These are phyloP conservation scores for Gobionotothen gibberifrons DNA, from an alignment of 2,797 vertebrate species.

Conservation along the genomic window DNA sequence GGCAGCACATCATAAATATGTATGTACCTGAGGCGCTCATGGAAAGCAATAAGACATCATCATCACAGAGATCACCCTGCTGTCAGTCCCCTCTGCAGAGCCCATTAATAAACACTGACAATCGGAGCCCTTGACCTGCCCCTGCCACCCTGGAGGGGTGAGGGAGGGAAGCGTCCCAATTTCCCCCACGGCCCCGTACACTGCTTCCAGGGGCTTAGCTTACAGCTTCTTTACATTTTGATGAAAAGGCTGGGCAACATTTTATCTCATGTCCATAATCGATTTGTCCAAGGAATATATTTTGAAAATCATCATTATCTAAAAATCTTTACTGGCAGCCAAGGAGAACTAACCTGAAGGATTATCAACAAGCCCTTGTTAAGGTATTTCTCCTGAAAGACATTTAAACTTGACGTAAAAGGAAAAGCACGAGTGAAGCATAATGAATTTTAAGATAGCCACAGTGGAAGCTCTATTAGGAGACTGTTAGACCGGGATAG, in stretches of 20 bases:
- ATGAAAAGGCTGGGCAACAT: slow-evolving; percentile 13
- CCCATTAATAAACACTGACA: slow-evolving; percentile 84
- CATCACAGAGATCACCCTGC: slow-evolving; percentile 80
- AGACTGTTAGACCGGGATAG: slow-evolving; percentile 3
- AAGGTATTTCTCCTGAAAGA: neutral
- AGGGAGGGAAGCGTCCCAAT: slow-evolving; percentile 28
- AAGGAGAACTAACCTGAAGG: neutral
- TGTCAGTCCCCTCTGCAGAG: slow-evolving; percentile 75
- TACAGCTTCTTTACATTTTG: slow-evolving; percentile 41
- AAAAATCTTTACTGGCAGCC: slow-evolving; percentile 11
- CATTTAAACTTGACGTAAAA: neutral
- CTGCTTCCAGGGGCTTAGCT: slow-evolving; percentile 22
- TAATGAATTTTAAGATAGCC: neutral
- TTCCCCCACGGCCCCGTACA: slow-evolving; percentile 21
- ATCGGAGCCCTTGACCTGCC: slow-evolving; percentile 81
- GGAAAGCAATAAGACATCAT: slow-evolving; percentile 85
- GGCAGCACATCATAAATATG: slow-evolving; percentile 83
- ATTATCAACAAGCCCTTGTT: slow-evolving; percentile 5
- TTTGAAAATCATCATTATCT: slow-evolving; percentile 23
- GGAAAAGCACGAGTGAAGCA: slow-evolving; percentile 2
- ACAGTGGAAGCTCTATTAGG: slow-evolving; percentile 5
- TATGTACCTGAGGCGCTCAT: slow-evolving; percentile 75
- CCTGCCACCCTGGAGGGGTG: slow-evolving; percentile 65
- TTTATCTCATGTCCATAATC: slow-evolving; percentile 9
- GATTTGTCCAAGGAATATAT: slow-evolving; percentile 11